Conservation (phyloP, 2,797 vertebrate species). For the Anguilla obscura region DNA sequence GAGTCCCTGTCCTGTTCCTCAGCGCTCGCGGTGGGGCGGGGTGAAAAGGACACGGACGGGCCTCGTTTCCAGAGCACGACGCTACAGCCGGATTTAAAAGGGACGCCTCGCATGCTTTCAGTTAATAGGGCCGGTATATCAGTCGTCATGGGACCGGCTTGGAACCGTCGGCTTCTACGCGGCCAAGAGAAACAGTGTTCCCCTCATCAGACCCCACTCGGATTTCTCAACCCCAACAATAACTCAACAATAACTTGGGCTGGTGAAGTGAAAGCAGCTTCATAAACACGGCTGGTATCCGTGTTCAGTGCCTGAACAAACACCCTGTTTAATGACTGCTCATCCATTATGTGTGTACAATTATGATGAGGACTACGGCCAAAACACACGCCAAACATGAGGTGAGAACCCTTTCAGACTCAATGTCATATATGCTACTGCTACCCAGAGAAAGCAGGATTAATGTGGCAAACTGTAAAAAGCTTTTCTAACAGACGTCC, state of each 20-base stretch:
- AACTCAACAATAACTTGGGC: background rate
- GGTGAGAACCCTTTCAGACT: background rate
- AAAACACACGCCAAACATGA: background rate
- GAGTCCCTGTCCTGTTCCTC: background rate
- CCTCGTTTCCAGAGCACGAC: background rate
- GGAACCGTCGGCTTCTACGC: background rate
- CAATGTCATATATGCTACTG: background rate
- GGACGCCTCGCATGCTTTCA: constrained; percentile 28
- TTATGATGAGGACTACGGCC: too few species aligned
- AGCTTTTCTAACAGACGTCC: constrained; percentile 45
- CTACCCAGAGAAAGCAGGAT: background rate
- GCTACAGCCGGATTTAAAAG: constrained; percentile 12
- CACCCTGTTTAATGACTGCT: background rate
- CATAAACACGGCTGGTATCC: background rate
- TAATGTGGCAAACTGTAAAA: constrained; percentile 33
- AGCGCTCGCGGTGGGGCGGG: background rate
- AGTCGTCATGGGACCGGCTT: constrained; percentile 23
- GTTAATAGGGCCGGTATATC: constrained; percentile 26
- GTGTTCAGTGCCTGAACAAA: background rate
- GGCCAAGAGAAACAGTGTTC: constrained; percentile 13
- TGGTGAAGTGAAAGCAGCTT: background rate
- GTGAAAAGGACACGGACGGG: background rate
- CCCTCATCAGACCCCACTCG: background rate
- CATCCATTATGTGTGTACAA: background rate
- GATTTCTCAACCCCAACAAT: background rate